Base-by-base conservation (phyloP, 2,888 invertebrate species). In the Chalcosyrphus nemorum region DNA sequence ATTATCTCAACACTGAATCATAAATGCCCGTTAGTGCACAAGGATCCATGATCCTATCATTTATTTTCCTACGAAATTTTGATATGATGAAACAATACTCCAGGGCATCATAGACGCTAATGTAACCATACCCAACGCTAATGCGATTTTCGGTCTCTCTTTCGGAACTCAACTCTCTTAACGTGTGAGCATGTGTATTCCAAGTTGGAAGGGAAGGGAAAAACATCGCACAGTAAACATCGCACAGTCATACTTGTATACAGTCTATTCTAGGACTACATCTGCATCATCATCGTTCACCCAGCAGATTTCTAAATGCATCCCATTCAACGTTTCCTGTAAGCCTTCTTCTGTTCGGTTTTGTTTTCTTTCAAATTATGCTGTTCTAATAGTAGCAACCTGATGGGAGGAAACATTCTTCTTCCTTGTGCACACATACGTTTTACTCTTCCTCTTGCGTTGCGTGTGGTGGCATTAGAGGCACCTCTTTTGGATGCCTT, bases 331-430 rank as follows among this genome's bases (percentile, higher is more conserved):
- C 15, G 11, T 41, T n/a, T 13, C 4, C 15, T 29, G 21, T 21
- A 41, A n/a, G 21, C 11, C 24, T 59, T 59, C 41, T 41, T 50
- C 19, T 32, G 6, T 32, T 41, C 19, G 29, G 61, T 72, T 61
- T 61, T 29, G 43, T 43, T 63, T 72, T 74, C 43, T 65, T 63
- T 54, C 17, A 63, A 54, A 65, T 63, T 45, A 54, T 74, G 63
- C 43, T 45, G 19, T 35, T 56, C 32, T 45, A 54, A 59, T 45
- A 27, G 54, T 32, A 27, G 24, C 21, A 45, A 13, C 7, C 43
- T 27, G 24, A 15, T 52, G 27, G 24, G 70, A 19, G 56, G 29
- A 54, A 54, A 29, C 7, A 19, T 70, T 35, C 43, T 11, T 27
- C 24, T 45, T 54, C 11, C 24, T 17, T 29, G 54, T 29, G 27